Percentiles rank a stretch among this genome's conserved stretches.
phyloP scores from a whole-genome alignment of 2,888 invertebrate genomes.

The Tanypteryx hageni region DNA sequence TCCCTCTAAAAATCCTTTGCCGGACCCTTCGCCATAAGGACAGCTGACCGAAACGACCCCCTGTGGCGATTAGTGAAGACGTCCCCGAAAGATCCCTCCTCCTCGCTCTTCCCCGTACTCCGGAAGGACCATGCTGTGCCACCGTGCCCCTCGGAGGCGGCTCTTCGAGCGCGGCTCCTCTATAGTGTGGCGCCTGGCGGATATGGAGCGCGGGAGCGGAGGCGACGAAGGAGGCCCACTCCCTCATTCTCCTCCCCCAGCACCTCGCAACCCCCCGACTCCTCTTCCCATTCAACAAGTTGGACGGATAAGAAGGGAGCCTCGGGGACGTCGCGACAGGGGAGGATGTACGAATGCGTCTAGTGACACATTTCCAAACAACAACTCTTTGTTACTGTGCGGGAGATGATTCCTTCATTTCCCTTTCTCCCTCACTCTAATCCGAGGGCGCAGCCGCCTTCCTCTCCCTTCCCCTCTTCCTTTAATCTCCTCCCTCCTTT shows the following conservation, averaged over 20 bases:
- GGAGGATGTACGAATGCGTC: not conserved
- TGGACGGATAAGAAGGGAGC: not conserved
- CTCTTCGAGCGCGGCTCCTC: constrained; percentile 15
- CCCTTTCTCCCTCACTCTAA: not conserved
- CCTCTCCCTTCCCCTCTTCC: too few relatives aligned
- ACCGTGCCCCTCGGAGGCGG: not conserved
- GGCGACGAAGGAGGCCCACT: not conserved
- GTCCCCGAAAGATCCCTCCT: not conserved
- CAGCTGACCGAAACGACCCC: not conserved
- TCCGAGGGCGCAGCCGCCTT: not conserved
- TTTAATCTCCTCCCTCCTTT: too few relatives aligned
- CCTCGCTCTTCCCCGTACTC: not conserved
- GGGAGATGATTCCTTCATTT: not conserved
- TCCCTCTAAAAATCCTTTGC: too few relatives aligned
- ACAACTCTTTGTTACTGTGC: not conserved
- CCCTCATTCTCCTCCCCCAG: not conserved
- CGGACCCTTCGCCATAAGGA: too few relatives aligned
- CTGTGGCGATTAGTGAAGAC: too few relatives aligned
- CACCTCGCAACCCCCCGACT: not conserved
- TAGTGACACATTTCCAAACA: constrained; percentile 54
- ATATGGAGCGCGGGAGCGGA: not conserved
- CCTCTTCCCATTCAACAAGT: constrained; percentile 44
- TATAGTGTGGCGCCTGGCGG: constrained; percentile 33
- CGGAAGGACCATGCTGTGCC: not conserved
- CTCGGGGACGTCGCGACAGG: not conserved